Conservation (phyloP, 2,113 vertebrate genomes). For the Elephantulus edwardii region DNA sequence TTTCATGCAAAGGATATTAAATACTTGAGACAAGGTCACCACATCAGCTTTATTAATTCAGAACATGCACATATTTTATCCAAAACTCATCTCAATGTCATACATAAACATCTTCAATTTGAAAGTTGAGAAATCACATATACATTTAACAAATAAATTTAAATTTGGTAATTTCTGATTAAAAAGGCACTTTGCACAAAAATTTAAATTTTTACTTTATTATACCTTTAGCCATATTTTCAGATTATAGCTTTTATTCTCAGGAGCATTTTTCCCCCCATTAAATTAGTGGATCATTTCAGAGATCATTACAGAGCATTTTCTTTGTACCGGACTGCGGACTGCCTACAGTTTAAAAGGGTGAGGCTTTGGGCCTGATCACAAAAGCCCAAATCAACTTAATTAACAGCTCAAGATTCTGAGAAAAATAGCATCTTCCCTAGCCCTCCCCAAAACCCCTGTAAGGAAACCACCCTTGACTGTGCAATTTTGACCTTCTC, state of each 20-base stretch:
- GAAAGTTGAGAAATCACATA: background rate
- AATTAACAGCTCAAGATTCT: no score
- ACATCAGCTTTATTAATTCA: constrained; percentile 1
- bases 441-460: no score
- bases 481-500: no score
- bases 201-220: background rate
- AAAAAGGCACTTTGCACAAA: background rate
- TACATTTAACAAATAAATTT: background rate
- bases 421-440: no score
- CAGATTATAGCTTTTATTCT: background rate
- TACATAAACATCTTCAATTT: background rate
- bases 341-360: background rate
- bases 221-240: background rate
- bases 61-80: background rate
- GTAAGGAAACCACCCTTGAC: no score
- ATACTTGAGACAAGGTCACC: background rate
- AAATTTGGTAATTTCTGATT: background rate
- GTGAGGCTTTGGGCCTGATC: no score
- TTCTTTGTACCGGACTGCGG: background rate
- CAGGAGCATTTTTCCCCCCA: background rate
- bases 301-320: background rate
- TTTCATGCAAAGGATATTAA: background rate
- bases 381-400: no score
- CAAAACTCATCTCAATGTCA: background rate
- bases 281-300: background rate